Evolutionary conservation across 2,797 vertebrate genomes (phyloP).

Genomic region (Limosa lapponica): DNA sequence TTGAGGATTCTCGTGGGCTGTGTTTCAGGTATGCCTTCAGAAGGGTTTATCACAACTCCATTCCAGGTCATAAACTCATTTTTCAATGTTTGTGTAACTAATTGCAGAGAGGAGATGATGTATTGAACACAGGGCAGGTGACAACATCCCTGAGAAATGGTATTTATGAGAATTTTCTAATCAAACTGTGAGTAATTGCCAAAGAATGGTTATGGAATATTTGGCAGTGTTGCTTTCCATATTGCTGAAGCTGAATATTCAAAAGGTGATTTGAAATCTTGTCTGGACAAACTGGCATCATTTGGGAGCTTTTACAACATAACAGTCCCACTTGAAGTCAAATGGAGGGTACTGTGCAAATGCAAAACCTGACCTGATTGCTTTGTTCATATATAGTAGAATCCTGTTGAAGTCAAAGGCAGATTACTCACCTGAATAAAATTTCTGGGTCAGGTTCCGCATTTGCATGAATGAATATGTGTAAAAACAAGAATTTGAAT

Average conservation of each 20-base stretch:
- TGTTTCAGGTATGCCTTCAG: not conserved
- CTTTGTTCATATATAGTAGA: not conserved
- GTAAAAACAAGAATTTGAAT: not conserved
- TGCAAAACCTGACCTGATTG: not conserved
- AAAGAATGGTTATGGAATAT: not conserved
- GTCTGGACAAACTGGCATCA: not conserved
- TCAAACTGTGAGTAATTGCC: not conserved
- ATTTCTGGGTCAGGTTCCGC: not conserved
- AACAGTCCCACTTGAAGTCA: not conserved
- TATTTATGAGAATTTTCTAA: constrained; percentile 14
- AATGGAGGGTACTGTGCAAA: not conserved
- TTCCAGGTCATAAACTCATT: not conserved
- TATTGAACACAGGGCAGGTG: not conserved
- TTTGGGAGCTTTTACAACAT: not conserved
- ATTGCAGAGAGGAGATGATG: not conserved
- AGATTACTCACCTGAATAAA: constrained; percentile 29
- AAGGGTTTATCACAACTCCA: not conserved
- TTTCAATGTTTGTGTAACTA: constrained; percentile 14
- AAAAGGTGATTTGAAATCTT: not conserved
- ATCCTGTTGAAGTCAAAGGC: not conserved
- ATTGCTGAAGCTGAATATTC: constrained; percentile 10
- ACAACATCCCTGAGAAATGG: not conserved
- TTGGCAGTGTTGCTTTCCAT: not conserved
- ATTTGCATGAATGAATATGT: constrained; percentile 29
- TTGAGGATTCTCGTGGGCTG: not conserved